Evolutionary conservation across 1,140 invertebrate species (phyloP), one percentile per base, ranked within the genome.

Genomic region (Cotesia vestalis): DNA sequence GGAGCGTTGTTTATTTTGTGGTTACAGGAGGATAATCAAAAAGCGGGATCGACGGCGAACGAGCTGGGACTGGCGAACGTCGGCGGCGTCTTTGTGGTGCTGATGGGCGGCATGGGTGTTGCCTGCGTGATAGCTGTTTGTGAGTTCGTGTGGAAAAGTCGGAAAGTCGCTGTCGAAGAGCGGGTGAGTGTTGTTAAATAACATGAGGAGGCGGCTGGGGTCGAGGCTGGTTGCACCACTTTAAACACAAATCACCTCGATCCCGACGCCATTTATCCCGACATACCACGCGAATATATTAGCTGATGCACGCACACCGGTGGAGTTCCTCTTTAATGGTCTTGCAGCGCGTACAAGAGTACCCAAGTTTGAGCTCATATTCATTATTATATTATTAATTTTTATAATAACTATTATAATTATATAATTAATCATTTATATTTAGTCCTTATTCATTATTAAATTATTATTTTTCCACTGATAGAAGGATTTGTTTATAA

Each of bases 71-170:
- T 98, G 75, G 94, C 94, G 9, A 98, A 97, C 83, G 95, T 98
- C 51, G 96, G 96, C 61, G 96, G 97, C 3, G 96, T 98, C 1
- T 99, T 98, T 84, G 95, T 98, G 0, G 96, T 98, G 0, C 89
- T 99, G 17, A 93, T 97, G 89, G 94, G 93, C 40, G 95, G 95
- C 8, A 95, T 96, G 92, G 93, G 93, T 6, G 91, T 95, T 20
- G 94, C 94, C 3, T 95, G 94, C 80, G 92, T 96, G 69, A 94
- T 96, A 73, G 94, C 94, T 6, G 93, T 96, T 17, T 94, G 94
- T 82, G 96, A 98, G 85, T 97, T 97, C 84, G 92, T 96, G 9
- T 97, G 95, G 95, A 96, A 97, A 86, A 95, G 94, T 59, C 88
- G 94, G 78, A 95, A 96, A 86, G 92, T 96, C n/a, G 94, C 95